Percentiles rank a stretch among this genome's conserved stretches.
Conservation (phyloP, 2,797 vertebrate genomes). For the Myotis planiceps region DNA sequence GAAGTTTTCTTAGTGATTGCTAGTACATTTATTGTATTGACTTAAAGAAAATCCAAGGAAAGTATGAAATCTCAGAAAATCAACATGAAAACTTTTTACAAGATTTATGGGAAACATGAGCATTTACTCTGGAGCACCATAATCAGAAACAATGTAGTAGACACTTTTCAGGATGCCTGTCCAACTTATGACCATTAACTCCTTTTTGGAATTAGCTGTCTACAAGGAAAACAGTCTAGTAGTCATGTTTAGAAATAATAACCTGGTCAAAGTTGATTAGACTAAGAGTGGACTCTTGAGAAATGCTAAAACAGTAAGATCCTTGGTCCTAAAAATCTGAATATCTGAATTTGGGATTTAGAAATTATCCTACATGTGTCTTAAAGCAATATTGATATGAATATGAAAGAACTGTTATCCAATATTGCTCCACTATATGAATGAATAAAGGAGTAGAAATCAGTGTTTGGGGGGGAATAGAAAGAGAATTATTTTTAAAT, state of each 20-base stretch:
- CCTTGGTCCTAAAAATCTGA: background rate
- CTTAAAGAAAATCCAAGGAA: background rate
- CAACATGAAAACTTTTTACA: background rate
- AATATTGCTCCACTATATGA: background rate
- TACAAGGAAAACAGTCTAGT: background rate
- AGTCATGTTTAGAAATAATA: background rate
- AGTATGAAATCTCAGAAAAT: background rate
- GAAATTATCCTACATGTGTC: background rate
- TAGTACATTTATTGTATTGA: background rate
- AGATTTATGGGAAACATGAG: background rate
- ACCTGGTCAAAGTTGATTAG: background rate
- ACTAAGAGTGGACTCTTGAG: background rate
- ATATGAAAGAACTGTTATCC: background rate
- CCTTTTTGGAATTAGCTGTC: background rate
- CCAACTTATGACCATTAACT: background rate
- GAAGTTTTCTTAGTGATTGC: background rate
- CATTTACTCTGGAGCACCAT: fast-evolving
- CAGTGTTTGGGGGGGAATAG: too few relatives aligned
- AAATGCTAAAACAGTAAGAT: background rate
- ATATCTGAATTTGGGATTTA: background rate
- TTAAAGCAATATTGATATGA: background rate
- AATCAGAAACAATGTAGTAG: background rate
- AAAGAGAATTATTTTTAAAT: too few relatives aligned
- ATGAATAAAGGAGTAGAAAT: background rate
- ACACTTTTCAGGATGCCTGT: background rate